phyloP scores from a whole-genome alignment of 2,797 vertebrate genomes.

The Malacoraja senta region DNA sequence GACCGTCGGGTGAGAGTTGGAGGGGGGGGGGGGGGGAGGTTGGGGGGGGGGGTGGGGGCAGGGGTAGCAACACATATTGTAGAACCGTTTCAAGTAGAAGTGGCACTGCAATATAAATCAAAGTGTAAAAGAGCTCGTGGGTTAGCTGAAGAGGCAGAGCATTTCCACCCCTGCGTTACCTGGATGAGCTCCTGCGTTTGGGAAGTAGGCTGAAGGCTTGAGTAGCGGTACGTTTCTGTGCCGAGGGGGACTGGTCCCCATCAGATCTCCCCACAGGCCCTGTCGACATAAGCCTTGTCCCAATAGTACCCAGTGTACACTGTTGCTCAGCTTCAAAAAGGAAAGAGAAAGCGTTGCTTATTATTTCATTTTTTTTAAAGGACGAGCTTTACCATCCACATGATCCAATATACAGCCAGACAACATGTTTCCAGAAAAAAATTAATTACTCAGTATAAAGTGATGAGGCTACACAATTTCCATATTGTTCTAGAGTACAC shows the following conservation, averaged over 20 bases:
- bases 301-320: constrained; percentile 45
- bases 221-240: constrained; percentile 72
- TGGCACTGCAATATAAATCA: constrained; percentile 11
- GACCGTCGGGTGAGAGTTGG: neutral
- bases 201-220: constrained; percentile 76
- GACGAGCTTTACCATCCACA: neutral
- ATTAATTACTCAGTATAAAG: neutral
- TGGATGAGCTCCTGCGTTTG: constrained; percentile 88
- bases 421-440: neutral
- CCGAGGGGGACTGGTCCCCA: constrained; percentile 75
- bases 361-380: neutral
- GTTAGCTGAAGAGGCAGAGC: neutral
- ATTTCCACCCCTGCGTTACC: constrained; percentile 55
- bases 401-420: neutral
- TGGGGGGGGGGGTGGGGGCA: too few species aligned
- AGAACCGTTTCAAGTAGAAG: neutral
- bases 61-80: neutral
- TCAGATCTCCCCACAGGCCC: constrained; percentile 79
- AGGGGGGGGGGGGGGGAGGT: neutral
- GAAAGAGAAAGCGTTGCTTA: neutral
- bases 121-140: neutral
- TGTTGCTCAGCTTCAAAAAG: constrained; percentile 23
- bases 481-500: neutral
- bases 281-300: constrained; percentile 64
- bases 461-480: neutral